Evolutionary conservation across 2,113 vertebrate species (phyloP).

Genomic region (Neogobius melanostomus): DNA sequence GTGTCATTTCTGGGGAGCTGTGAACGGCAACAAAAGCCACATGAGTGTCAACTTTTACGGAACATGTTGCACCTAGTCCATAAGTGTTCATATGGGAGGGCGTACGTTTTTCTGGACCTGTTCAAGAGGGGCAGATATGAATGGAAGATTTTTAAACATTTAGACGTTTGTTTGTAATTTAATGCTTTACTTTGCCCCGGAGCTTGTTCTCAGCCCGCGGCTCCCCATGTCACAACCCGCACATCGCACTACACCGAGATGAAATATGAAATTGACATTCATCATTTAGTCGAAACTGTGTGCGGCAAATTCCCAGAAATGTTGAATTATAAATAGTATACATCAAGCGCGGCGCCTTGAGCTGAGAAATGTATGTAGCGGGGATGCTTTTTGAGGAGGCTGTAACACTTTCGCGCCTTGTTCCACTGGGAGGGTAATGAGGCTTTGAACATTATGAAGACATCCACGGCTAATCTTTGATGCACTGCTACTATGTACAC

Average conservation of each 20-base stretch:
- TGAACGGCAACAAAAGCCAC: too few relatives aligned
- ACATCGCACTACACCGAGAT: background rate
- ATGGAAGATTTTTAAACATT: background rate
- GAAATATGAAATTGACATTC: slow-evolving; percentile 5
- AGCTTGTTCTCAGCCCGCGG: background rate
- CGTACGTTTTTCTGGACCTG: background rate
- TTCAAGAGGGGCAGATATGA: background rate
- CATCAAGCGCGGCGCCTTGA: background rate
- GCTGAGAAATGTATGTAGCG: slow-evolving; percentile 1
- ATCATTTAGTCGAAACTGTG: slow-evolving; percentile 5
- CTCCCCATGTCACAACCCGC: background rate
- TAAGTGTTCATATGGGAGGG: too few relatives aligned
- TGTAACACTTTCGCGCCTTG: slow-evolving; percentile 7
- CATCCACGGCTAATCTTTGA: slow-evolving; percentile 17
- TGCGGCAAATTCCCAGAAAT: background rate
- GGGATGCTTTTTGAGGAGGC: slow-evolving; percentile 10
- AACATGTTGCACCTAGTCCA: too few relatives aligned
- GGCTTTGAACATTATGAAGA: slow-evolving; percentile 28
- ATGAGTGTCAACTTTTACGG: too few relatives aligned
- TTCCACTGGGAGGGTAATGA: slow-evolving; percentile 23
- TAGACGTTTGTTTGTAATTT: background rate
- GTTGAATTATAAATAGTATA: background rate
- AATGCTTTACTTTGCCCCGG: background rate
- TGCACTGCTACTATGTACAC: slow-evolving; percentile 13
- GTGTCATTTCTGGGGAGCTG: too few relatives aligned